These are phyloP conservation scores for Drosophila imparisetae DNA, from an alignment of 2,888 invertebrate genomes.

Conservation along the genomic window DNA sequence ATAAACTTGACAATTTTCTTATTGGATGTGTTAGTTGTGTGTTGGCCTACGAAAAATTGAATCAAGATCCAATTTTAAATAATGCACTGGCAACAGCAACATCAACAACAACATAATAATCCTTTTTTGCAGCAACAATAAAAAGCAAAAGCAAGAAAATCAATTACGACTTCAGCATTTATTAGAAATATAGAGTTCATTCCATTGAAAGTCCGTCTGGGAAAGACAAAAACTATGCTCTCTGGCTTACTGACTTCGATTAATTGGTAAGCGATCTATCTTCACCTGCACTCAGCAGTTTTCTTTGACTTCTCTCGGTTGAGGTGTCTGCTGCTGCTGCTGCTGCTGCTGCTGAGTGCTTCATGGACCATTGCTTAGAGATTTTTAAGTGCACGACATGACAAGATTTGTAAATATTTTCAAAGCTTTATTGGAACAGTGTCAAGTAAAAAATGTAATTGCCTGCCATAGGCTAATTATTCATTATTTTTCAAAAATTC, in stretches of 20 bases:
- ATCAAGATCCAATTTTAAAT: background rate
- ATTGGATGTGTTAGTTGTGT: background rate
- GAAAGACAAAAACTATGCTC: background rate
- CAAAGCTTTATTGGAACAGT: too few species aligned
- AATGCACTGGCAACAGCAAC: background rate
- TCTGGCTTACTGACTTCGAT: too few species aligned
- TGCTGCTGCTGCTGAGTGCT: background rate
- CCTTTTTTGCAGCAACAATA: background rate
- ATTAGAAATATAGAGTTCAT: background rate
- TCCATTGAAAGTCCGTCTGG: background rate
- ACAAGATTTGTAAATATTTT: constrained; percentile 18
- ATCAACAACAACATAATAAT: background rate
- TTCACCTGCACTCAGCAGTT: background rate
- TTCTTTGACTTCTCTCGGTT: constrained; percentile 4
- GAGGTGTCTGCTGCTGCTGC: constrained; percentile 12
- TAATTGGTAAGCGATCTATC: background rate
- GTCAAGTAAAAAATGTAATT: too few species aligned
- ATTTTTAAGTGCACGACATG: constrained; percentile 59
- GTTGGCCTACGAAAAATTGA: background rate
- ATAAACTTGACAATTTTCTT: background rate
- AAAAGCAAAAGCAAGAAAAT: background rate
- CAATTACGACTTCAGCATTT: background rate
- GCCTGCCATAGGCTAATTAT: too few species aligned
- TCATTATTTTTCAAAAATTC: too few species aligned
- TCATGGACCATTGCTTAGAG: constrained; percentile 36